Evolutionary conservation across 2,888 invertebrate genomes (phyloP), one percentile per base, ranked within the genome.

Genomic region (Eristalinus sepulchralis): DNA sequence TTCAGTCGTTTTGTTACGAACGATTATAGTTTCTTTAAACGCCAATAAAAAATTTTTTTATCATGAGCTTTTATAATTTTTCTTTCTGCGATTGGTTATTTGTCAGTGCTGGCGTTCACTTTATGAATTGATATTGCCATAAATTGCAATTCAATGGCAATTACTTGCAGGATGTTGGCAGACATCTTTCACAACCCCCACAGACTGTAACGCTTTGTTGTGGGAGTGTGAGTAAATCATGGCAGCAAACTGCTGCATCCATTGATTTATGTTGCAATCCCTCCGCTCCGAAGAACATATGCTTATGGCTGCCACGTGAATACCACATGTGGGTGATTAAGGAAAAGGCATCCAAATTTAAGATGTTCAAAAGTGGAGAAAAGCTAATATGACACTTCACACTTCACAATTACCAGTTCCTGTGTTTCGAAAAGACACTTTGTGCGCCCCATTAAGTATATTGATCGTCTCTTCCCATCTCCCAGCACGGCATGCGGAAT

Each of bases 61-160:
- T 81, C 84, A 85, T 81, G 72, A 77, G 84, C 76, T 76, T 17
- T 9, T 47, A 47, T 72, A 62, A 60, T 81, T 66, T 76, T 63
- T 71, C 34, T 63, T 39, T 59, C 68, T 72, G 68, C 76, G 64
- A 57, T 47, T 72, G 76, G 63, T 68, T 77, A 82, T 82, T 5
- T 24, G 11, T 24, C 57, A 63, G 82, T 72, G 72, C 82, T 68
- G 72, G 59, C 36, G 72, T 62, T 60, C 80, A 59, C 59, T 77
- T 68, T 62, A 66, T 17, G 67, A 85, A 82, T 85, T 82, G 82
- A 85, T 68, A 72, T 81, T 55, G 76, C 72, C 82, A 85, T 85
- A 81, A 81, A 85, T 85, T 81, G 72, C 36, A 55, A 62, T 71
- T 81, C 72, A 85, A 72, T 77, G 77, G 81, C 84, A 85, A 81